Evolutionary conservation across 2,888 invertebrate species (phyloP).

Genomic region (Pandemis heparana): DNA sequence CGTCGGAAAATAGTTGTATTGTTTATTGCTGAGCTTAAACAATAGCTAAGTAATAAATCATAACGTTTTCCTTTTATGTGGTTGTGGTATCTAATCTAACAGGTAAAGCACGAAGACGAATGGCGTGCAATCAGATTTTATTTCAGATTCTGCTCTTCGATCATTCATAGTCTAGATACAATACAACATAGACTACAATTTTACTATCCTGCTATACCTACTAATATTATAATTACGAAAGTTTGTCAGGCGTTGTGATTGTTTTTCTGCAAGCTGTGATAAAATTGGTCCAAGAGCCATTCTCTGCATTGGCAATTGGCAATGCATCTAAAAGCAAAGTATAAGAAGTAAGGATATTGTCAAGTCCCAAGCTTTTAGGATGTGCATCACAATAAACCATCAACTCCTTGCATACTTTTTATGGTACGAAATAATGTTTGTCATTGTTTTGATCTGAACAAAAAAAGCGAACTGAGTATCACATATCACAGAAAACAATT

Average conservation of each 20-base stretch:
- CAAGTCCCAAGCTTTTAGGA: no score
- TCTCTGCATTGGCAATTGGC: no score
- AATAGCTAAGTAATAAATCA: neutral
- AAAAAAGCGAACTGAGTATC: neutral
- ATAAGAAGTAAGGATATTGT: no score
- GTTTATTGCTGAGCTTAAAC: conserved; percentile 6
- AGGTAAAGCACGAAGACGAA: neutral
- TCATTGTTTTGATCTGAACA: neutral
- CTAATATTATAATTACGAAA: no score
- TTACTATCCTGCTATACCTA: no score
- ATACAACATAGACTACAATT: no score
- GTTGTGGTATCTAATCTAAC: neutral
- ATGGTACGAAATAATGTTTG: neutral
- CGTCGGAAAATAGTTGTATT: conserved; percentile 8
- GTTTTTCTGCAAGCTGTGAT: no score
- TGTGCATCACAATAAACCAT: no score
- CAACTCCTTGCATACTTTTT: neutral
- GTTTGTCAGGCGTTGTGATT: no score
- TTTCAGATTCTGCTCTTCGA: neutral
- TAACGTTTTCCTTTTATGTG: neutral
- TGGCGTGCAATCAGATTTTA: neutral
- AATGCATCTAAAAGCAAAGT: neutral
- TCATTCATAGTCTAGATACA: no score
- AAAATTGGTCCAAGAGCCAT: no score
- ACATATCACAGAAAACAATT: conserved; percentile 3